Base-by-base conservation (phyloP, 2,113 vertebrate species). In the Xerus inauris region DNA sequence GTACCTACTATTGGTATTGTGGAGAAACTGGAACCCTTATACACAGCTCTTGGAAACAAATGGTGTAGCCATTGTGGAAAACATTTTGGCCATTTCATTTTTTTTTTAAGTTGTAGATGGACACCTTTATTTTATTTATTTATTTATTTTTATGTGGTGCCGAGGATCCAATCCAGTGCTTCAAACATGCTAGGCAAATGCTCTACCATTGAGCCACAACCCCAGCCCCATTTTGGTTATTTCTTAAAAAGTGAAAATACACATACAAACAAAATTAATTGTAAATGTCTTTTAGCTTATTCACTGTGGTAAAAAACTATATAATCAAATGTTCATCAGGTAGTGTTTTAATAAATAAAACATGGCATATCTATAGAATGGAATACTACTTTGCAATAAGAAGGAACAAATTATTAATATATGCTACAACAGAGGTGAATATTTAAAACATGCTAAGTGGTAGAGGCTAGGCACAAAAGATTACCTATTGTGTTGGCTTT, bases 241-340 rank as follows among this genome's bases (percentile, higher is more conserved):
- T 96, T 86, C 47, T 95, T 94, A 86, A 82, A 89, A 95, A 82
- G 67, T 47, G 30, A 91, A 94, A 83, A 84, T 24, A 6, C 26
- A 62, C 71, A 28, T 92, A 9, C 8, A 83, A 22, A 72, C 6
- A 89, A n/a, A 91, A 73, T 69, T 94, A 9, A 85, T 67, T 85
- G 9, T 86, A 65, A n/a, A 40, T 79, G 59, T 84, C n/a, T 16
- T 1, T 81, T 93, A 73, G 32, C 30, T 79, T 76, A 65, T 91
- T 93, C 67, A 89, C 4, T 40, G 11, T 51, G 30, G 28, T 75
- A 49, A 91, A 64, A 82, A 95, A 87, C 35, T 92, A 45, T 47
- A 86, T 93, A 75, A 30, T 24, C 59, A 93, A 54, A 69, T 73
- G 40, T 76, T 62, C 8, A 71, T 89, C 45, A n/a, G 0, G 65